Base-by-base conservation (phyloP, 2,113 vertebrate genomes). In the Solenodon paradoxus region DNA sequence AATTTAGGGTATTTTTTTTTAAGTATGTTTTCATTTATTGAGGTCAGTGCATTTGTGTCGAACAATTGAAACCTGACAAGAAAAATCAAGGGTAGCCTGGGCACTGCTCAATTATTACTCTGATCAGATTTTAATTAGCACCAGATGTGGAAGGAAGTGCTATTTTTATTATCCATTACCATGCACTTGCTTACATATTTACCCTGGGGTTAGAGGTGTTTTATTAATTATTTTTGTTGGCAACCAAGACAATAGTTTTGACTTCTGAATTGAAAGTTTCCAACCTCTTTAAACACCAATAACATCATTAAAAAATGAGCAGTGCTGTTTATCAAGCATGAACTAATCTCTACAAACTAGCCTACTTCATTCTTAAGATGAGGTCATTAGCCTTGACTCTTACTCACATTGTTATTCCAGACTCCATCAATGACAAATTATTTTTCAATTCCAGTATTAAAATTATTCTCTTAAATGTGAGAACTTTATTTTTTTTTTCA, bases 51-150 rank as follows among this genome's bases (percentile, higher is more conserved):
- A 80, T 98, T 97, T 96, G 96, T 97, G 98, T 96, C 94, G 35
- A 98, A 98, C 96, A 98, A 97, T 80, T 96, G 83, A 97, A 98
- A 95, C 77, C 81, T 97, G 71, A 90, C 87, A 95, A 47, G 55
- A 90, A 98, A 92, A 97, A 96, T 95, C 97, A 97, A 98, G 98
- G 97, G 97, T 98, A 97, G 98, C 95, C 94, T 96, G 96, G 98
- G 94, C 98, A 98, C 97, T 98, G 98, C 98, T 98, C 98, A 98
- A 96, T 99, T 98, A 98, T 94, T 95, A 96, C 86, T 96, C 98
- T 98, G 98, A 98, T 99, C 98, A 98, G 98, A 98, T 98, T 99
- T 97, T 99, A 99, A 99, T 99, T 99, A 99, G 97, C 95, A 96
- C 55, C 96, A 98, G 97, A 94, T 78, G 96, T 20, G 47, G 89